A percentile compares a stretch with the other conserved stretches of the same genome.
These are phyloP conservation scores for Paraplagusia blochii DNA, from an alignment of 2,113 vertebrate species.

Conservation along the genomic window DNA sequence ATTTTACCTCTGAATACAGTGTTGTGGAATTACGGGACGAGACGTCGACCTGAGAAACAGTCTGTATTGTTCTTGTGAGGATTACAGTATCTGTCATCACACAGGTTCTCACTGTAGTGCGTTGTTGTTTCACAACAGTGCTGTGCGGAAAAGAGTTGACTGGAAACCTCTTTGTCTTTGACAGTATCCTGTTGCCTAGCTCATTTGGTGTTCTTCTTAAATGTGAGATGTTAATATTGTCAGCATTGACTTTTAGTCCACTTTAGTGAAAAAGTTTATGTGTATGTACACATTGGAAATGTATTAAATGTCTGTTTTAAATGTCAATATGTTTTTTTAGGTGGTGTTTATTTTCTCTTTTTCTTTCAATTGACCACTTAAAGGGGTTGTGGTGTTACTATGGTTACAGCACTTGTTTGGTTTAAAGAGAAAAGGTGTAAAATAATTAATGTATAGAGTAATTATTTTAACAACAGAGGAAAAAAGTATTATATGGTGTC, in stretches of 20 bases:
- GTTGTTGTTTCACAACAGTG: background rate
- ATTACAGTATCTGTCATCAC: background rate
- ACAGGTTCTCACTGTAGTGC: background rate
- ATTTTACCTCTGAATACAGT: no score
- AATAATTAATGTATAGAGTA: no score
- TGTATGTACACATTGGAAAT: slow-evolving; percentile 41
- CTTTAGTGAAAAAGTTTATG: slow-evolving; percentile 6
- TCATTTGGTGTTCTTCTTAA: background rate
- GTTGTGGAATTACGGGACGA: no score
- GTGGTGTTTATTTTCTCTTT: background rate
- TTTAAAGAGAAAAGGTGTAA: no score
- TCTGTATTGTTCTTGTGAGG: no score
- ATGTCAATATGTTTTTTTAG: slow-evolving; percentile 10
- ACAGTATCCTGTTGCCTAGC: background rate
- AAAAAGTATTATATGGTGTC: no score
- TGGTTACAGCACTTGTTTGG: background rate
- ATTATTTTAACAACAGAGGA: no score
- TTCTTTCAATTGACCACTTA: background rate
- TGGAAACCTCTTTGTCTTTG: background rate
- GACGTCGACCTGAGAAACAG: no score
- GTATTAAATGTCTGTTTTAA: slow-evolving; percentile 44
- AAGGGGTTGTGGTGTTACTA: background rate
- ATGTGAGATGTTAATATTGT: background rate
- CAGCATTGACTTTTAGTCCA: background rate
- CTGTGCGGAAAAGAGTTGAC: background rate